Conservation (phyloP, 2,888 invertebrate species). For the Aelia acuminata region DNA sequence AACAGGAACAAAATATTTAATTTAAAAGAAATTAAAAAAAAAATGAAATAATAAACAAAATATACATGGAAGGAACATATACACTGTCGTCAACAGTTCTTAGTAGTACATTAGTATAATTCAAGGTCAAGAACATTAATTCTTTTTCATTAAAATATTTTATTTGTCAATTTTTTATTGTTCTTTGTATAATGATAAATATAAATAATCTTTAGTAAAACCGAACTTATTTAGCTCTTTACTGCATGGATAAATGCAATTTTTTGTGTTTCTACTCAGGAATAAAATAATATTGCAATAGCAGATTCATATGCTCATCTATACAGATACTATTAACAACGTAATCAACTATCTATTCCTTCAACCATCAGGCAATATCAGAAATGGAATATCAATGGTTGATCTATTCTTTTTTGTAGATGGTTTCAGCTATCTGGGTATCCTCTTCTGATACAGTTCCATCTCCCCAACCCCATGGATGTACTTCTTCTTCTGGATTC, state of each 20-base stretch:
- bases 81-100: slow-evolving; percentile 24
- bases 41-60: slow-evolving; percentile 31
- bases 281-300: background rate
- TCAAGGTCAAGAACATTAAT: slow-evolving; percentile 39
- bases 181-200: background rate
- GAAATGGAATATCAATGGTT: background rate
- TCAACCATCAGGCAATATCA: slow-evolving; percentile 30
- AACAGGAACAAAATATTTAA: background rate
- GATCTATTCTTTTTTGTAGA: slow-evolving; percentile 33
- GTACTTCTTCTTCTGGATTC: slow-evolving; percentile 74
- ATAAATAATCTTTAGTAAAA: background rate
- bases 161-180: slow-evolving; percentile 34
- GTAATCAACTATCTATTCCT: background rate
- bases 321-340: slow-evolving; percentile 27
- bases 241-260: slow-evolving; percentile 18
- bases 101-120: slow-evolving; percentile 36
- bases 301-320: slow-evolving; percentile 1
- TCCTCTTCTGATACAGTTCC: slow-evolving; percentile 71
- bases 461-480: slow-evolving; percentile 85
- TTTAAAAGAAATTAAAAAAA: background rate
- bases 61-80: slow-evolving; percentile 40
- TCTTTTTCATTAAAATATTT: slow-evolving; percentile 17
- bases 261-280: background rate
- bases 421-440: slow-evolving; percentile 64
- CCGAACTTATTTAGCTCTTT: background rate